Conservation (phyloP, 1,140 invertebrate genomes). For the Drosophila melanogaster region DNA sequence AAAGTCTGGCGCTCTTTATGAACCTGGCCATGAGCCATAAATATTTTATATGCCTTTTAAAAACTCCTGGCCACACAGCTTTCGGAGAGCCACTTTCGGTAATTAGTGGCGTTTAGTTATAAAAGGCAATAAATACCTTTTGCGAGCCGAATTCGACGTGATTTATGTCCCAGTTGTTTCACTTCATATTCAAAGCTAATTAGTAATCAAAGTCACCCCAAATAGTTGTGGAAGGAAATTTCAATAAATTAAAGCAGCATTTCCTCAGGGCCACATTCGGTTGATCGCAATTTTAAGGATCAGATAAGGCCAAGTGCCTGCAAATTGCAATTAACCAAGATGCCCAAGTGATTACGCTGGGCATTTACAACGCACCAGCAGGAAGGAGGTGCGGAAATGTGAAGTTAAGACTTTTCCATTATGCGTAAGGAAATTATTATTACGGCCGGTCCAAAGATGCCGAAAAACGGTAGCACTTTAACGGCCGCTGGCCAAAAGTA, state of each 20-base stretch:
- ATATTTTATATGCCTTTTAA: conserved; percentile 79
- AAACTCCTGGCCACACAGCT: conserved; percentile 49
- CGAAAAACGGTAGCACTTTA: conserved; percentile 1
- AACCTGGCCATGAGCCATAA: conserved; percentile 65
- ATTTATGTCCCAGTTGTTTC: conserved; percentile 52
- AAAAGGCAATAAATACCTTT: conserved; percentile 74
- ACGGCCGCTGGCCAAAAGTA: conserved; percentile 14
- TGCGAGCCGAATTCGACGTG: conserved; percentile 34
- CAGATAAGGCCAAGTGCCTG: conserved; percentile 37
- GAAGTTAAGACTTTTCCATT: conserved; percentile 33
- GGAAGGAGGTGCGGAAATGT: conserved; percentile 16
- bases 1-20: conserved; percentile 58
- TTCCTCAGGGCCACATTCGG: conserved; percentile 5
- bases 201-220: conserved; percentile 57
- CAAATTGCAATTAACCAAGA: conserved; percentile 32
- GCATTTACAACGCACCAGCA: conserved; percentile 40
- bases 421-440: conserved; percentile 59
- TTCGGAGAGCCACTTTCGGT: conserved; percentile 70
- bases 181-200: conserved; percentile 63
- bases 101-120: conserved; percentile 75
- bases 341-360: conserved; percentile 31
- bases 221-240: conserved; percentile 15
- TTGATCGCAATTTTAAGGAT: conserved; percentile 45
- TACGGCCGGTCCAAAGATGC: conserved; percentile 14
- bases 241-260: conserved; percentile 22